A percentile compares a stretch with the other conserved stretches of the same genome.
phyloP scores from a whole-genome alignment of 1,140 invertebrate genomes.

The Drusus annulatus region DNA sequence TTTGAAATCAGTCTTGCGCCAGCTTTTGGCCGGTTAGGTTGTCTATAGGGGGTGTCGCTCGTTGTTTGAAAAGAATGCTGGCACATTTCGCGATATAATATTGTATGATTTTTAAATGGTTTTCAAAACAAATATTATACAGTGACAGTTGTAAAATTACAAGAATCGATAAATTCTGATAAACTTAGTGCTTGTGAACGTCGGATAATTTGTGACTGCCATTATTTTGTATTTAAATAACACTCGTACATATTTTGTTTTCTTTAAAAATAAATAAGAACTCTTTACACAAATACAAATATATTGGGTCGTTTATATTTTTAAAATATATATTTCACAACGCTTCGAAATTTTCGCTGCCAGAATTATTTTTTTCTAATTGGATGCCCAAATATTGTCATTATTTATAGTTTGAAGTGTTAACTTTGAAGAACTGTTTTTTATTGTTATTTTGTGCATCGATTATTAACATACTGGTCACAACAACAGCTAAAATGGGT shows the following conservation, averaged over 20 bases:
- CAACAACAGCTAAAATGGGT: constrained; percentile 36
- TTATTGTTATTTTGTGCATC: constrained; percentile 21
- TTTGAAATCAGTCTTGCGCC: constrained; percentile 50
- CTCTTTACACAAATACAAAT: not conserved
- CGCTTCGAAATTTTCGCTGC: not conserved
- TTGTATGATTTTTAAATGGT: not conserved
- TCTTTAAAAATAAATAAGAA: not conserved
- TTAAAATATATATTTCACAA: not conserved
- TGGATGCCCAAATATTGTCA: not conserved
- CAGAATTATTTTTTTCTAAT: not conserved
- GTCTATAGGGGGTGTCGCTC: constrained; percentile 16
- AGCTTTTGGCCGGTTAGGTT: constrained; percentile 49
- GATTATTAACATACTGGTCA: constrained; percentile 12
- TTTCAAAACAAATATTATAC: constrained; percentile 19
- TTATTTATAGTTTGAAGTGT: constrained; percentile 9
- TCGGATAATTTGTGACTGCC: not conserved
- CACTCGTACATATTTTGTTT: not conserved
- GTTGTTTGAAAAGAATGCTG: constrained; percentile 21
- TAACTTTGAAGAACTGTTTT: constrained; percentile 22
- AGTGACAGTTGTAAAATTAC: constrained; percentile 27
- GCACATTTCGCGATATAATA: constrained; percentile 21
- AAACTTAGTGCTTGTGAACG: constrained; percentile 23
- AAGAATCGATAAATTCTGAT: not conserved
- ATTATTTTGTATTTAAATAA: constrained; percentile 11
- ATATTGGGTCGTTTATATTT: not conserved